These are phyloP conservation scores for Cosmia pyralina DNA, from an alignment of 2,888 invertebrate genomes.

Conservation along the genomic window DNA sequence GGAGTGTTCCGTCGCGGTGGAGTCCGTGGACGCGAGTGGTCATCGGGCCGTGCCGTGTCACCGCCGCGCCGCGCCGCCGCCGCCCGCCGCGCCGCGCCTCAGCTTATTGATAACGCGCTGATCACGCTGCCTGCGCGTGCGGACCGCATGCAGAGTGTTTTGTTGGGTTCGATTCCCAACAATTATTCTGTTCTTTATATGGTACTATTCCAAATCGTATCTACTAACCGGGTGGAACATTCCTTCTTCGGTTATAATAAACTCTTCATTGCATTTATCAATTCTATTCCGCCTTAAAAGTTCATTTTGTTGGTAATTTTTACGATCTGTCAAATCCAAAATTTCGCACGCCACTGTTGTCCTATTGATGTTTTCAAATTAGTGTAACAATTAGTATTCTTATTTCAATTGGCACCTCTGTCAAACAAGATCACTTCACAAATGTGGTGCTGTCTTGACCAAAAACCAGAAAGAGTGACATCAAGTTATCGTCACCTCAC, in stretches of 20 bases:
- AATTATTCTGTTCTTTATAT: constrained; percentile 3
- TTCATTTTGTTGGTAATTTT: constrained; percentile 82
- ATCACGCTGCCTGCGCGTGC: too few relatives aligned
- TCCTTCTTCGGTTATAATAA: constrained; percentile 85
- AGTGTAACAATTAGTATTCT: neutral
- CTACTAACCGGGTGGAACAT: constrained; percentile 78
- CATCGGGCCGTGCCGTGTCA: too few relatives aligned
- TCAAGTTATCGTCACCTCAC: neutral
- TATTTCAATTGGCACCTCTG: neutral
- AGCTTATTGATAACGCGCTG: too few relatives aligned
- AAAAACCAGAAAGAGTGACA: neutral
- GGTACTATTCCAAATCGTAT: neutral
- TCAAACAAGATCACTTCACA: neutral
- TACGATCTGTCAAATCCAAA: constrained; percentile 83
- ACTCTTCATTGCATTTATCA: constrained; percentile 85
- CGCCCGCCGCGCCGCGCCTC: too few relatives aligned
- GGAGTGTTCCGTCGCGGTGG: too few relatives aligned
- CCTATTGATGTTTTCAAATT: constrained; percentile 65
- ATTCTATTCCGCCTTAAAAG: constrained; percentile 77
- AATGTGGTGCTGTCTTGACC: neutral
- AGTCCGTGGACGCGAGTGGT: too few relatives aligned
- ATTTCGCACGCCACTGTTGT: constrained; percentile 85
- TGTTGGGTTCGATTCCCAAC: too few relatives aligned
- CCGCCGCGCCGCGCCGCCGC: too few relatives aligned
- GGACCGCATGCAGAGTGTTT: too few relatives aligned